Percentiles rank a stretch among this genome's conserved stretches.
These are phyloP conservation scores for Oreortyx pictus DNA, from an alignment of 2,797 vertebrate genomes.

Conservation along the genomic window DNA sequence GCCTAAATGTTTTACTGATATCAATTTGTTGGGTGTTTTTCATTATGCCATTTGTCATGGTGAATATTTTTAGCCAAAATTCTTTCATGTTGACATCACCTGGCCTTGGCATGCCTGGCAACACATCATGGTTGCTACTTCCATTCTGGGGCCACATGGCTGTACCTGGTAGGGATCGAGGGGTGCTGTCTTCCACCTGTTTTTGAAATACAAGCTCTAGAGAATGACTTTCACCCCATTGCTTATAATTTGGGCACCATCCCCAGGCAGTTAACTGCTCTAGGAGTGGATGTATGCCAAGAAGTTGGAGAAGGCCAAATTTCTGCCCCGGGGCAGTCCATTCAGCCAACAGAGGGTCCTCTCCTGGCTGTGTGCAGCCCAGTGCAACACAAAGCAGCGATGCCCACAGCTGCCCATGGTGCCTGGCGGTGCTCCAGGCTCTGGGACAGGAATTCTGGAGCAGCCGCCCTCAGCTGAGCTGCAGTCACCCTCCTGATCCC, in stretches of 20 bases:
- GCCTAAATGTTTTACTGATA: constrained; percentile 8
- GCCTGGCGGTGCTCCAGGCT: rapidly evolving
- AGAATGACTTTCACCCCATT: background rate
- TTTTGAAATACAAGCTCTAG: background rate
- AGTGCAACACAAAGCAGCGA: rapidly evolving
- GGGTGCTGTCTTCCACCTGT: background rate
- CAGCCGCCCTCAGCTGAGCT: background rate
- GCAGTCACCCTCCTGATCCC: background rate
- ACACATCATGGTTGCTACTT: background rate
- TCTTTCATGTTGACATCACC: background rate
- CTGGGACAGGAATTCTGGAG: rapidly evolving
- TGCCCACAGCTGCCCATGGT: rapidly evolving
- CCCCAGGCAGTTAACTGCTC: rapidly evolving
- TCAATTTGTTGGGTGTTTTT: background rate
- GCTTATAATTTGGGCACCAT: rapidly evolving
- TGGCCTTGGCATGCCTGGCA: background rate
- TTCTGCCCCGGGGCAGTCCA: background rate
- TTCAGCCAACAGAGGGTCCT: background rate
- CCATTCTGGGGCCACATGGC: background rate
- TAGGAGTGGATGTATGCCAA: rapidly evolving
- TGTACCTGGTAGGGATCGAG: background rate
- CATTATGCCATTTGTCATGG: background rate
- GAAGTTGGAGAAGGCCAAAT: rapidly evolving
- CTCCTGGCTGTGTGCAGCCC: background rate
- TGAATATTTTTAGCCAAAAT: background rate